Conservation (phyloP, 2,797 vertebrate species). For the Gallinago stenura region DNA sequence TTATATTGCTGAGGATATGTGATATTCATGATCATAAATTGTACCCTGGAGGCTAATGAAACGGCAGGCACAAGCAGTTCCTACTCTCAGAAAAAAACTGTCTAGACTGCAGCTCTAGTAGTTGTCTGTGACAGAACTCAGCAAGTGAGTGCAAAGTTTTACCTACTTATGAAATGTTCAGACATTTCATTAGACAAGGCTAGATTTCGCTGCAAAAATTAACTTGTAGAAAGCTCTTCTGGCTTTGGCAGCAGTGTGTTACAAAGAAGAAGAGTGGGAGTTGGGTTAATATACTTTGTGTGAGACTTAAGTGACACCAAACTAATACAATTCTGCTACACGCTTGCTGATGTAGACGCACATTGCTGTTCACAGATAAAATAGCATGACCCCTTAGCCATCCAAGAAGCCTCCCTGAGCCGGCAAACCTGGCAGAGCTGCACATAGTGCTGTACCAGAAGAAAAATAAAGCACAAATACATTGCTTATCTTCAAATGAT, state of each 20-base stretch:
- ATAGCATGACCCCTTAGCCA: background rate
- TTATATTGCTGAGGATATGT: background rate
- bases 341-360: background rate
- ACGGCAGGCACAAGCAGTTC: conserved; percentile 2
- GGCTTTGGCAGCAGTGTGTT: background rate
- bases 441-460: background rate
- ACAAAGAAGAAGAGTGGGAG: background rate
- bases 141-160: conserved; percentile 1
- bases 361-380: background rate
- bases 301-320: background rate
- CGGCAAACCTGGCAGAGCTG: background rate
- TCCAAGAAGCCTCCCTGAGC: background rate
- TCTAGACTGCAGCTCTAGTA: conserved; percentile 31
- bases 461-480: background rate
- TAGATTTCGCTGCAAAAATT: conserved; percentile 15
- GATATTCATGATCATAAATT: conserved; percentile 16
- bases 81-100: conserved; percentile 5
- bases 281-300: background rate
- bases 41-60: conserved; percentile 33
- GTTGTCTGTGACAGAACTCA: background rate
- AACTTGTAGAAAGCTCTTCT: background rate
- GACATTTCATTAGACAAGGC: conserved; percentile 14
- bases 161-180: background rate
- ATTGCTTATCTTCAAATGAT: background rate
- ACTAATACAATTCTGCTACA: background rate